Evolutionary conservation across 1,140 invertebrate genomes (phyloP).

Genomic region (Holcopasites calliopsidis): DNA sequence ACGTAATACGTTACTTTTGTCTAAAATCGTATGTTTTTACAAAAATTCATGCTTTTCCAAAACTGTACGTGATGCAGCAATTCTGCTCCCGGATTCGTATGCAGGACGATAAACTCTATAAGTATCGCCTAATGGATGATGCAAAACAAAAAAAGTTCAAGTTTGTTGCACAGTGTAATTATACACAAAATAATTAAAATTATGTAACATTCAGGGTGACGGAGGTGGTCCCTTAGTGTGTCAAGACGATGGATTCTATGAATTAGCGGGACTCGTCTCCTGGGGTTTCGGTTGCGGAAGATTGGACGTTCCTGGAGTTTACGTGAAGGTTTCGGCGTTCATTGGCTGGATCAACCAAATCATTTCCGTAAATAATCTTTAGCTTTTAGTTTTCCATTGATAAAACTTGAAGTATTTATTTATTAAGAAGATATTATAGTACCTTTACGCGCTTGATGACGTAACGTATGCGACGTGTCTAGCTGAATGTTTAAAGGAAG

Average conservation of each 20-base stretch:
- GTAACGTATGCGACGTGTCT: conserved; percentile 24
- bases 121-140: too few species aligned
- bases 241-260: conserved; percentile 95
- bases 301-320: conserved; percentile 93
- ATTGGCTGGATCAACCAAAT: conserved; percentile 99
- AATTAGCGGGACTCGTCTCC: conserved; percentile 93
- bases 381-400: conserved; percentile 61
- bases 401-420: conserved; percentile 49
- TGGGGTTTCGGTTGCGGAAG: conserved; percentile 96
- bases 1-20: too few species aligned
- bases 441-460: conserved; percentile 50
- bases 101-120: too few species aligned
- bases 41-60: too few species aligned
- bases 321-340: conserved; percentile 96
- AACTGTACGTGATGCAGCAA: too few species aligned
- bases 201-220: conserved; percentile 84
- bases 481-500: background rate
- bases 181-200: too few species aligned
- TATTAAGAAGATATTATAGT: conserved; percentile 50
- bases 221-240: conserved; percentile 95
- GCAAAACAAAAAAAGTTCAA: too few species aligned
- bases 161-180: too few species aligned
- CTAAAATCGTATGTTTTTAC: too few species aligned
- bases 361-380: conserved; percentile 95
- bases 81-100: too few species aligned